Base-by-base conservation (phyloP, 1,140 invertebrate species). In the Trigoniulus corallinus region DNA sequence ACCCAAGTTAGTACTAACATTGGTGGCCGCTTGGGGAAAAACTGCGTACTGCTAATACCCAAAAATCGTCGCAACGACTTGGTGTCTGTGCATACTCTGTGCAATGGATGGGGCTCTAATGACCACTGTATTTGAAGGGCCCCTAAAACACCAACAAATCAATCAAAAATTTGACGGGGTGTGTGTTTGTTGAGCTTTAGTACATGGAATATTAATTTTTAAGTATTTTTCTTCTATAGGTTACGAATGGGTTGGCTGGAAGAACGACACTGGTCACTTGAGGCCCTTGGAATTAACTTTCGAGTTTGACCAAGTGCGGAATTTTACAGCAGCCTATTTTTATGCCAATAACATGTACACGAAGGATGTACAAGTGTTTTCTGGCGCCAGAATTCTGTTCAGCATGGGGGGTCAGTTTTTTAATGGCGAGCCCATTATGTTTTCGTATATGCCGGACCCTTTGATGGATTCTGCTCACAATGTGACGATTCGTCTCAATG, bases 171-270 rank as follows among this genome's bases (percentile, higher is more conserved):
- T n/a, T n/a, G n/a, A n/a, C n/a, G n/a, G n/a, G n/a, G n/a, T n/a
- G n/a, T n/a, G n/a, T n/a, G n/a, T n/a, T n/a, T n/a, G n/a, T n/a
- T n/a, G n/a, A n/a, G n/a, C n/a, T n/a, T n/a, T n/a, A n/a, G n/a
- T n/a, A n/a, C n/a, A n/a, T n/a, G n/a, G n/a, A n/a, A n/a, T n/a
- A n/a, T n/a, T n/a, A n/a, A n/a, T 44, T 44, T 44, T 44, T 10
- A 37, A 37, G 56, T 61, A 49, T 51, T 27, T 41, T 60, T 66
- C 58, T 58, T 54, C 65, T 67, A 23, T 67, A 72, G 84, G 82
- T 47, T 81, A 82, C 62, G 79, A 81, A 25, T 94, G 89, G 89
- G 83, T 94, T 7, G 88, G 88, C 0, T 94, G 89, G 88, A 76
- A 78, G 53, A 89, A 89, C 67, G 85, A 89, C 57, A 74, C 75